These are phyloP conservation scores for Cydia splendana DNA, from an alignment of 1,140 invertebrate genomes.

Conservation along the genomic window DNA sequence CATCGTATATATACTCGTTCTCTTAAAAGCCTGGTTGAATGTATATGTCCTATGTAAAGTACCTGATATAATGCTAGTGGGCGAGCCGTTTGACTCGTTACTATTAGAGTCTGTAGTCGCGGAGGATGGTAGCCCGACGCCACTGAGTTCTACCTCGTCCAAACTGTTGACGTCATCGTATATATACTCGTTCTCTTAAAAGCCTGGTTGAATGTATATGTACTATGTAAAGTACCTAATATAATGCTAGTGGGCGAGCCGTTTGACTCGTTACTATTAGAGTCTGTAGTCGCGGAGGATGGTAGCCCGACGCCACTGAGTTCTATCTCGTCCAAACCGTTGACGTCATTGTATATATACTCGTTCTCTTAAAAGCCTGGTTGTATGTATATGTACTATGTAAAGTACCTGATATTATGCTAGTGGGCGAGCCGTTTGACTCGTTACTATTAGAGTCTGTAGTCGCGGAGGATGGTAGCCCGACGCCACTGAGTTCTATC, in stretches of 20 bases:
- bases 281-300: conserved; percentile 89
- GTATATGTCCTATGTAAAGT: conserved; percentile 74
- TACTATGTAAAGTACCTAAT: conserved; percentile 79
- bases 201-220: too few species aligned
- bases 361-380: conserved; percentile 98
- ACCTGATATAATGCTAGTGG: too few species aligned
- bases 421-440: too few species aligned
- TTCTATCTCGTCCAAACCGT: conserved; percentile 92
- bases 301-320: conserved; percentile 88
- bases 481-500: conserved; percentile 89
- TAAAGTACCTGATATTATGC: too few species aligned
- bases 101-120: too few species aligned
- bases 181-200: too few species aligned
- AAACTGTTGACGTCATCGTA: too few species aligned
- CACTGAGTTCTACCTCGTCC: too few species aligned
- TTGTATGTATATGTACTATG: conserved; percentile 85
- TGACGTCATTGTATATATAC: conserved; percentile 98
- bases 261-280: conserved; percentile 89
- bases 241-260: conserved; percentile 91
- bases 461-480: conserved; percentile 87
- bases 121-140: too few species aligned
- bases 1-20: conserved; percentile 98
- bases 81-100: too few species aligned
- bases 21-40: conserved; percentile 98
- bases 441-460: conserved; percentile 87